Base-by-base conservation (phyloP, 2,113 vertebrate genomes). In the Rhegmatorhina hoffmannsi region DNA sequence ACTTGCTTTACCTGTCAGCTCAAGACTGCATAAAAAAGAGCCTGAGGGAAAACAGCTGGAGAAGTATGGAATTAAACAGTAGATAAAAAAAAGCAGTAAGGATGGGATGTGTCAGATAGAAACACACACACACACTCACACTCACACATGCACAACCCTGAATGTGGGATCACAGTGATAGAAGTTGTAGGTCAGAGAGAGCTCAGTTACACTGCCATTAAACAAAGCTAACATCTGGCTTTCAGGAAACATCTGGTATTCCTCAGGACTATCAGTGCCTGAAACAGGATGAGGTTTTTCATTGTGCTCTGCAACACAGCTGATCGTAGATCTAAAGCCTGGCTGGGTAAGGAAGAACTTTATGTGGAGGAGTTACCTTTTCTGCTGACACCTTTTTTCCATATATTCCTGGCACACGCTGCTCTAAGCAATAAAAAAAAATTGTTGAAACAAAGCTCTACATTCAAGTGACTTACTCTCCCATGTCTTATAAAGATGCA, bases 391-490 rank as follows among this genome's bases (percentile, higher is more conserved):
- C 49, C 43, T 73, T 84, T 34, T 50, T 38, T 9, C 88, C 60
- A 44, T 66, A 36, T 89, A 84, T 92, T 95, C 92, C 79, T 96
- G 83, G 83, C 60, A 95, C 55, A 86, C 76, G 75, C 93, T 96
- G 88, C 83, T 94, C 53, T 55, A 94, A 76, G 82, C 90, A 90
- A 80, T 92, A 75, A 90, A 93, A 92, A 84, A 80, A 24, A 28
- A 59, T 91, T 67, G 86, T 82, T 92, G 92, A 94, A 96, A 96
- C 83, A 97, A 90, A 79, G 60, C 92, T 96, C 93, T 96, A 95
- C 93, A 96, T 96, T 97, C 94, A 96, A 96, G 94, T 96, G 90
- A 96, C 94, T 96, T 95, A 78, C 82, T 96, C 95, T 96, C 93
- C 86, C 93, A 94, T 88, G 83, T 95, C 74, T 92, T 96, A 95